phyloP scores from a whole-genome alignment of 2,888 invertebrate species.

The Dolichopus griseipennis region DNA sequence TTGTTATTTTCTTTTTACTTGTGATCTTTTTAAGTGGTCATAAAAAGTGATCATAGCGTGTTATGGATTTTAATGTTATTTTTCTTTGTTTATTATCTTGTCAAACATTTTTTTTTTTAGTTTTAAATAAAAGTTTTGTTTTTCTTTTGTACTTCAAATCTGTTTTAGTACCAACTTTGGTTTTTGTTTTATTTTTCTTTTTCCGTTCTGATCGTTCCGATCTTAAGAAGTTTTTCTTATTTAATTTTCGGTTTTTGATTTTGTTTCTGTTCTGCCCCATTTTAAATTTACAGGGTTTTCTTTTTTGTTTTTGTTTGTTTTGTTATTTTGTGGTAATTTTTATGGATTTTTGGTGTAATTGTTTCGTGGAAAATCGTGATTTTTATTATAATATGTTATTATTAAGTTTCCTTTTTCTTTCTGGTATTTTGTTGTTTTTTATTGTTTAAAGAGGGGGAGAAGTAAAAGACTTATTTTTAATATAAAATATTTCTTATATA shows the following conservation, averaged over 20 bases:
- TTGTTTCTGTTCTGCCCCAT: too few species aligned
- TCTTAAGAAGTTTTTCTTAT: not conserved
- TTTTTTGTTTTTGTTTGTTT: not conserved
- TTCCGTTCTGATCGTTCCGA: too few species aligned
- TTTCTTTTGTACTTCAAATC: not conserved
- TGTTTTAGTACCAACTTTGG: not conserved
- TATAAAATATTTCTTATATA: not conserved
- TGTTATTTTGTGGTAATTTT: not conserved
- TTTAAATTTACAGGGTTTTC: not conserved
- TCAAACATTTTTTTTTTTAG: not conserved
- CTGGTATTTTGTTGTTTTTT: too few species aligned
- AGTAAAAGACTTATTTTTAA: too few species aligned
- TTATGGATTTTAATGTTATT: not conserved
- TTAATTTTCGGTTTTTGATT: too few species aligned
- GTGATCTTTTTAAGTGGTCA: conserved; percentile 5
- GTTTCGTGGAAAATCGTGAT: not conserved
- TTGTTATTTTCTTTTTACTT: not conserved
- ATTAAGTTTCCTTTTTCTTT: not conserved
- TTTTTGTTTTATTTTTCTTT: not conserved
- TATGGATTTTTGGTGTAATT: not conserved
- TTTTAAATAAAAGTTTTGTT: too few species aligned
- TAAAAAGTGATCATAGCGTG: conserved; percentile 1
- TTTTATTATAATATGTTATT: not conserved
- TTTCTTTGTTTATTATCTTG: not conserved
- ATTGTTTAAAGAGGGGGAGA: too few species aligned